phyloP scores from a whole-genome alignment of 2,888 invertebrate species.

The Cryptosula pallasiana region DNA sequence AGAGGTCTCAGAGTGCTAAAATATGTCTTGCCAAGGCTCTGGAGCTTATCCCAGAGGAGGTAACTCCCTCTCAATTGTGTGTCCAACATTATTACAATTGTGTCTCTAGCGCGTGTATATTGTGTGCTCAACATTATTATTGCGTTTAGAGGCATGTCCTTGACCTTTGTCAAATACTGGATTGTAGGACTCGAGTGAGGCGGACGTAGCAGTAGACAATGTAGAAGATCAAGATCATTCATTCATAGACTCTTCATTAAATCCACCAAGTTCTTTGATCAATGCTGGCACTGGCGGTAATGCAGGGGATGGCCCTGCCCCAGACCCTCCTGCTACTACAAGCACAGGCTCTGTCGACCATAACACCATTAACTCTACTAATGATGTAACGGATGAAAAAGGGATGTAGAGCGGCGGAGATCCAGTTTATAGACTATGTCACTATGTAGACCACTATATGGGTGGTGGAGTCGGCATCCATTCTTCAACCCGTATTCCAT shows the following conservation, averaged over 20 bases:
- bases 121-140: too few relatives aligned
- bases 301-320: too few relatives aligned
- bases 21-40: constrained; percentile 76
- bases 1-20: constrained; percentile 86
- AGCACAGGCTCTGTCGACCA: neutral
- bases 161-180: too few relatives aligned
- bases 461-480: too few relatives aligned
- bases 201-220: neutral
- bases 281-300: neutral
- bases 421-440: too few relatives aligned
- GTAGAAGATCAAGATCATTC: neutral
- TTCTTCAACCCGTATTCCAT: too few relatives aligned
- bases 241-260: neutral
- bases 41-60: constrained; percentile 60
- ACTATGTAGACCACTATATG: too few relatives aligned
- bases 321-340: too few relatives aligned
- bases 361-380: neutral
- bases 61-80: too few relatives aligned
- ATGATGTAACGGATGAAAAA: neutral
- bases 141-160: too few relatives aligned
- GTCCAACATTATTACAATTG: too few relatives aligned
- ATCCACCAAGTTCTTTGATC: neutral
- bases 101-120: too few relatives aligned
- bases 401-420: neutral
- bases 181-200: neutral